phyloP scores from a whole-genome alignment of 2,888 invertebrate species.

The Dione juno region DNA sequence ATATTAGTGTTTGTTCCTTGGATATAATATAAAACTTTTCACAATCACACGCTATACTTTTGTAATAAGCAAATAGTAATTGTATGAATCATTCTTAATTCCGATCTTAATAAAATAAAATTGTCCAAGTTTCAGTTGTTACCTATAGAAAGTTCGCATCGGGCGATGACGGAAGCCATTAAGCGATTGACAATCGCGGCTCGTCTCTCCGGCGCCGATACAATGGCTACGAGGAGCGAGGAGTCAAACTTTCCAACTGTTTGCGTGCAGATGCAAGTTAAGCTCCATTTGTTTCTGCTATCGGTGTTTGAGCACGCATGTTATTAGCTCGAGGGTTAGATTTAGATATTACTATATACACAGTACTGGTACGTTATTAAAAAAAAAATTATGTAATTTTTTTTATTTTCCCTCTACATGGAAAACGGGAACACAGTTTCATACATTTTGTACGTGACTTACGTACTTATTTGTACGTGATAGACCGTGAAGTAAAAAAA shows the following conservation, averaged over 20 bases:
- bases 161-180: conserved; percentile 63
- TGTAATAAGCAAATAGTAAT: conserved; percentile 2
- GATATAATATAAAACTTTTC: not conserved
- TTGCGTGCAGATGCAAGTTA: conserved; percentile 77
- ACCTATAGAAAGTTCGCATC: conserved; percentile 39
- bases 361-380: too few relatives aligned
- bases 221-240: conserved; percentile 65
- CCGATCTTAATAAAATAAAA: conserved; percentile 33
- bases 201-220: conserved; percentile 55
- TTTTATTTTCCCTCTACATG: too few relatives aligned
- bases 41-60: not conserved
- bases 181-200: conserved; percentile 72
- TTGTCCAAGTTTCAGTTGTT: conserved; percentile 35
- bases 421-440: too few relatives aligned
- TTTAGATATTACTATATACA: too few relatives aligned
- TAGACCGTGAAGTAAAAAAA: too few relatives aligned
- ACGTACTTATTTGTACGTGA: too few relatives aligned
- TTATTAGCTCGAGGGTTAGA: not conserved
- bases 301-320: conserved; percentile 55
- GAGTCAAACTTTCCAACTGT: conserved; percentile 72
- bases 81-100: conserved; percentile 24
- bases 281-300: conserved; percentile 80
- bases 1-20: not conserved
- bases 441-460: too few relatives aligned
- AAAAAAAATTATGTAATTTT: too few relatives aligned